Evolutionary conservation across 2,888 invertebrate species (phyloP).

Genomic region (Fissipunctia ypsillon): DNA sequence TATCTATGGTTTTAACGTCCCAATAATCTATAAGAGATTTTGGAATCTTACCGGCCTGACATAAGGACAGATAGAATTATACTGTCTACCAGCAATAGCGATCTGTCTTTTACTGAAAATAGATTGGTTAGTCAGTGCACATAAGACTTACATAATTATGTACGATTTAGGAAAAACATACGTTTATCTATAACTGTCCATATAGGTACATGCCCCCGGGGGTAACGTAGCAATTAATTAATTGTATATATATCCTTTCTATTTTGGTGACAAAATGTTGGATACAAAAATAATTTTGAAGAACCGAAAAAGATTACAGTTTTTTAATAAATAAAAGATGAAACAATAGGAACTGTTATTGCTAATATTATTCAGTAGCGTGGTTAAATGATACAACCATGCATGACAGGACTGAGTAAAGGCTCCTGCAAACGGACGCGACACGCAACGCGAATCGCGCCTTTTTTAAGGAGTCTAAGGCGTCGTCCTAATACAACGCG

Average conservation of each 20-base stretch:
- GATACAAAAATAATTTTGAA: neutral
- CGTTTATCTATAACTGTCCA: neutral
- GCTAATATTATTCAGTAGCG: too few relatives aligned
- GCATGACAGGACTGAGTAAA: neutral
- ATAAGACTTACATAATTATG: neutral
- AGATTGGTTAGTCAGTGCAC: neutral
- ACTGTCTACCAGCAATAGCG: too few relatives aligned
- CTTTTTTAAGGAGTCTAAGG: too few relatives aligned
- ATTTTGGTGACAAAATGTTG: neutral
- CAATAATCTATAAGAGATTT: too few relatives aligned
- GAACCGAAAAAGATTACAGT: neutral
- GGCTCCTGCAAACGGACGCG: too few relatives aligned
- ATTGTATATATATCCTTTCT: neutral
- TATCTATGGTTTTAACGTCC: too few relatives aligned
- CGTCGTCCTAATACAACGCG: too few relatives aligned
- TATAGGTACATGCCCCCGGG: neutral
- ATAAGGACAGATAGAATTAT: too few relatives aligned
- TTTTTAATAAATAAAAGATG: neutral
- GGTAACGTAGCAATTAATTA: neutral
- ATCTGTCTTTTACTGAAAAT: too few relatives aligned
- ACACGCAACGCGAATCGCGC: too few relatives aligned
- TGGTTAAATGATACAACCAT: neutral
- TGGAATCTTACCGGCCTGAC: too few relatives aligned
- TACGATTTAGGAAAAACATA: neutral
- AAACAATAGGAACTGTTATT: neutral